Percentiles rank a stretch among this genome's conserved stretches.
phyloP scores from a whole-genome alignment of 2,888 invertebrate species.

The Nomada ferruginata region DNA sequence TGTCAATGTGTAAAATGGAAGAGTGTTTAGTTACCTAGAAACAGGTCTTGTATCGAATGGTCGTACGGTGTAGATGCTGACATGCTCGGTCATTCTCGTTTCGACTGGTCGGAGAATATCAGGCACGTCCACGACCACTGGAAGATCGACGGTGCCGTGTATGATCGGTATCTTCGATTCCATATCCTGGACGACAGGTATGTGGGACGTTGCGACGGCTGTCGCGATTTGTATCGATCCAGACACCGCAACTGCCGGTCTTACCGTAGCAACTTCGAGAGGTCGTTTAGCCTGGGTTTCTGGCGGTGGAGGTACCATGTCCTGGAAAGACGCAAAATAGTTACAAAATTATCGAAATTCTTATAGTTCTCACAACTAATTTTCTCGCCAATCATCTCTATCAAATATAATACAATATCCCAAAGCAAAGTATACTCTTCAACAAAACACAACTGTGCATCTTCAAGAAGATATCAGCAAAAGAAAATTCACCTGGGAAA shows the following conservation, averaged over 20 bases:
- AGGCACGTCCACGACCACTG: conserved; percentile 80
- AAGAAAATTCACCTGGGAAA: conserved; percentile 76
- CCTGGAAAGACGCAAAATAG: conserved; percentile 66
- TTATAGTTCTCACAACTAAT: neutral
- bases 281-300: conserved; percentile 72
- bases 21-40: conserved; percentile 70
- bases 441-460: neutral
- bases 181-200: conserved; percentile 80
- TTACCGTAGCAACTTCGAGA: conserved; percentile 77
- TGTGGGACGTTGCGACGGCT: conserved; percentile 81
- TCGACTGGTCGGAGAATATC: conserved; percentile 75
- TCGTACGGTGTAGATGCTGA: conserved; percentile 80
- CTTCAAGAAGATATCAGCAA: neutral
- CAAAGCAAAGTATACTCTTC: no score
- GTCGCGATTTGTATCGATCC: conserved; percentile 82
- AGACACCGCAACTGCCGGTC: conserved; percentile 80
- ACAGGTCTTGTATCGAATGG: conserved; percentile 80
- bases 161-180: conserved; percentile 83
- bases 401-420: no score
- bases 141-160: conserved; percentile 82
- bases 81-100: conserved; percentile 76
- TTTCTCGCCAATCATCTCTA: no score
- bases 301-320: conserved; percentile 81
- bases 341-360: neutral
- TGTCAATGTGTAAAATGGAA: neutral